Percentiles rank a stretch among this genome's conserved stretches.
These are phyloP conservation scores for Fistularia tabacaria DNA, from an alignment of 2,797 vertebrate species.

Conservation along the genomic window DNA sequence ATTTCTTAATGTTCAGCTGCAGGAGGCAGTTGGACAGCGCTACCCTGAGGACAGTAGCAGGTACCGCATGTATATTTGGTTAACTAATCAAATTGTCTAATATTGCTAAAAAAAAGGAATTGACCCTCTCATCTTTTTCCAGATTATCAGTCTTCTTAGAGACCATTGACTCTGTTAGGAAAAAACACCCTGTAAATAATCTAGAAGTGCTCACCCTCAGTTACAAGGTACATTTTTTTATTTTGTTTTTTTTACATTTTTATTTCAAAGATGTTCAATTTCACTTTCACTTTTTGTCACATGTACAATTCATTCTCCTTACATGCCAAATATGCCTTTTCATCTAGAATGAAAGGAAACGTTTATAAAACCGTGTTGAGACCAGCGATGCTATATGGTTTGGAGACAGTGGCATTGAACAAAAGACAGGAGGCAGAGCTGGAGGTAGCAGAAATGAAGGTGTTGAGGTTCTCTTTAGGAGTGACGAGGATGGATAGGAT, in stretches of 20 bases:
- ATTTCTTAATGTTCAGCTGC: constrained; percentile 91
- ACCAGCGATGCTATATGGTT: too few species aligned
- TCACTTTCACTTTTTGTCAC: too few species aligned
- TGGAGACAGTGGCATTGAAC: too few species aligned
- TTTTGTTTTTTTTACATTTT: not conserved
- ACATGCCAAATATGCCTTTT: too few species aligned
- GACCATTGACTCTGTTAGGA: constrained; percentile 84
- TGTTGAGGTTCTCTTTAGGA: too few species aligned
- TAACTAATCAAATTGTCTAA: not conserved
- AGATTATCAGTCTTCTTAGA: constrained; percentile 93
- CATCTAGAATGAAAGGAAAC: too few species aligned
- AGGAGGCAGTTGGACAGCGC: constrained; percentile 94
- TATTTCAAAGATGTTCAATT: not conserved
- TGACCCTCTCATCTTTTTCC: not conserved
- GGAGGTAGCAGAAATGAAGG: too few species aligned
- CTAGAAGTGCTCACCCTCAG: constrained; percentile 91
- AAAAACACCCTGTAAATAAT: constrained; percentile 93
- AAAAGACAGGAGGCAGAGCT: too few species aligned
- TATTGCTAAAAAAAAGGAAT: too few species aligned
- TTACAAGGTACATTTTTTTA: constrained; percentile 82
- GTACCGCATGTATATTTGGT: constrained; percentile 59
- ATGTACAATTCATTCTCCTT: too few species aligned
- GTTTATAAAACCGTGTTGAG: too few species aligned
- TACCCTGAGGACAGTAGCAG: constrained; percentile 89
- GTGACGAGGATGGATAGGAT: too few species aligned